A percentile compares a stretch with the other conserved stretches of the same genome.
These are phyloP conservation scores for Neria commutata DNA, from an alignment of 2,888 invertebrate genomes.

Conservation along the genomic window DNA sequence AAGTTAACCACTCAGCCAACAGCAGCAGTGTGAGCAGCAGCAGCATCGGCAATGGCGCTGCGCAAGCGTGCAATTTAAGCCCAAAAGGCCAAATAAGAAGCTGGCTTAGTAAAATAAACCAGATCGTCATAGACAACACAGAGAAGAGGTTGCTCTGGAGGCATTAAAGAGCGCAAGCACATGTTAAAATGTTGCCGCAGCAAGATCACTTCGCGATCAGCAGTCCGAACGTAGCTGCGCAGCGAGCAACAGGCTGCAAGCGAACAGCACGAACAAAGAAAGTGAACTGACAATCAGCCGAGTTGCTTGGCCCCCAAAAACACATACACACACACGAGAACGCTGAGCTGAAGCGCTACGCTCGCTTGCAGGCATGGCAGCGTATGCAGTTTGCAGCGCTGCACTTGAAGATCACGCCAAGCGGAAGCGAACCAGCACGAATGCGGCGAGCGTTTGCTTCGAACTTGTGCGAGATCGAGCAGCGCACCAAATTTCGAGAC, in stretches of 20 bases:
- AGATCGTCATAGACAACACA: background rate
- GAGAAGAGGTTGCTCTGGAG: background rate
- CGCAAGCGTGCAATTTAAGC: conserved; percentile 5
- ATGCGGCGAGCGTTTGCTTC: background rate
- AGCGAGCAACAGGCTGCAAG: conserved; percentile 36
- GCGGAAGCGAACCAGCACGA: conserved; percentile 15
- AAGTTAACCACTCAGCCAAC: conserved; percentile 45
- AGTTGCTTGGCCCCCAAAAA: background rate
- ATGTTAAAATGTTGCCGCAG: background rate
- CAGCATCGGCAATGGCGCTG: background rate
- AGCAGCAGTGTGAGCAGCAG: conserved; percentile 21
- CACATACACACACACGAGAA: background rate
- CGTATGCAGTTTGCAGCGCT: background rate
- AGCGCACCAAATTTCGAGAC: background rate
- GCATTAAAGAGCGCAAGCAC: background rate
- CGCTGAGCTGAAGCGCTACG: background rate
- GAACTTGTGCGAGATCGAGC: conserved; percentile 33
- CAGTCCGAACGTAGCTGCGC: conserved; percentile 28
- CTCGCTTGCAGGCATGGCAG: background rate
- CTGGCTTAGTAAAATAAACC: background rate
- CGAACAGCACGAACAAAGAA: background rate
- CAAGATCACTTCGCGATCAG: background rate
- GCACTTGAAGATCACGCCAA: conserved; percentile 9
- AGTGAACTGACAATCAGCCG: background rate
- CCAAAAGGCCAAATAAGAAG: conserved; percentile 9